Evolutionary conservation across 2,113 vertebrate genomes (phyloP), one percentile per base, ranked within the genome.

Genomic region (Reinhardtius hippoglossoides): DNA sequence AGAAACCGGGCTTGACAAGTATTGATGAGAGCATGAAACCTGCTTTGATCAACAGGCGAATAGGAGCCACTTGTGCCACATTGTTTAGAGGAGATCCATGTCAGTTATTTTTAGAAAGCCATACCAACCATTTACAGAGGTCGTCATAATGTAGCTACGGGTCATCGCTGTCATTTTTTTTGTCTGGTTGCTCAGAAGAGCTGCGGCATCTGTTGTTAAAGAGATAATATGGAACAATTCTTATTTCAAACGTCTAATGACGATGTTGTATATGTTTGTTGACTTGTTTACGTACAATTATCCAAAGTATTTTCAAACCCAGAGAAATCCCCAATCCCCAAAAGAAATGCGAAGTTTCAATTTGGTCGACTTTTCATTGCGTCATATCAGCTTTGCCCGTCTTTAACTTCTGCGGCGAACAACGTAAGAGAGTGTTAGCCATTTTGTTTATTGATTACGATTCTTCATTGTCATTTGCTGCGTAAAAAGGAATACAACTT

Each of bases 31-130:
- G 71, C 86, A 70, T 82, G 78, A 92, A 82, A 80, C 77, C 81
- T 83, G 48, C 48, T 61, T 76, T 65, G 68, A 85, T 83, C 83
- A 86, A 73, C 68, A 71, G 58, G 61, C 85, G 87, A 88, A 89
- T 71, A 77, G 83, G 61, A 84, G 82, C 82, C 90, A 78, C 84
- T 91, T 80, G 88, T 88, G 73, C 69, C 13, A 48, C 86, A 90
- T 88, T 93, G 92, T 94, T 91, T 69, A 64, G 80, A 85, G 74
- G 73, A 74, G 88, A 84, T 78, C 79, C 69, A 57, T 89, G 85
- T 46, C 71, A 26, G 65, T 71, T 93, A 92, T 94, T 92, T 92
- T 91, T 91, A 92, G 89, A 88, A 70, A 79, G 81, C 61, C 81
- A 84, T 57, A 85, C 89, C 74, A 87, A 76, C 73, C 76, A 82